Conservation (phyloP, 2,888 invertebrate species). For the Oscheius sp. region DNA sequence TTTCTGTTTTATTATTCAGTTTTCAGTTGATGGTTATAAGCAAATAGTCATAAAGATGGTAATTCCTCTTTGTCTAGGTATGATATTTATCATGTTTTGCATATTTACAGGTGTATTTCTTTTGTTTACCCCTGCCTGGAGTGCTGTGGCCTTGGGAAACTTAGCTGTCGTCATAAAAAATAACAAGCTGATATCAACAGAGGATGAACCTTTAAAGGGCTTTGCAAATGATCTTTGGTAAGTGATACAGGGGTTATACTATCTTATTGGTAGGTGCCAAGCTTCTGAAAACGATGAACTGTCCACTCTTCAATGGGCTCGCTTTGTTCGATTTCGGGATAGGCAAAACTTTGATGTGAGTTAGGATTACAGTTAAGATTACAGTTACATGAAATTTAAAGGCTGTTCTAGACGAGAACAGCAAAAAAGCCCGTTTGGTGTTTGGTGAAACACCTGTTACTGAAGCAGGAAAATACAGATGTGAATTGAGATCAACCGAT, state of each 20-base stretch:
- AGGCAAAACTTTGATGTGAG: slow-evolving; percentile 32
- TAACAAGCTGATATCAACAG: slow-evolving; percentile 21
- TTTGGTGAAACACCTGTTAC: slow-evolving; percentile 46
- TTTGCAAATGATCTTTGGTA: slow-evolving; percentile 18
- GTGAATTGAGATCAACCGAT: slow-evolving; percentile 51
- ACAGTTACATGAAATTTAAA: background rate
- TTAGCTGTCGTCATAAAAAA: slow-evolving; percentile 25
- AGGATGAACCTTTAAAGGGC: slow-evolving; percentile 7
- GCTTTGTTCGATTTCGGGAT: slow-evolving; percentile 42
- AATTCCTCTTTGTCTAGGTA: slow-evolving; percentile 9
- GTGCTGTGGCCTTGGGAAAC: slow-evolving; percentile 22
- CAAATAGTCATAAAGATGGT: background rate
- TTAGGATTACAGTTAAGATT: background rate
- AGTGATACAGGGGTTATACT: background rate
- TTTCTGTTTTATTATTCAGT: background rate
- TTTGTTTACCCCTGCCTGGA: background rate
- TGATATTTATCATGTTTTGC: background rate
- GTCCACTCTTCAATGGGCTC: slow-evolving; percentile 30
- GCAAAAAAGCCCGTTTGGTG: slow-evolving; percentile 49
- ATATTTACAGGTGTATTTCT: slow-evolving; percentile 4
- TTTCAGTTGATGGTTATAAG: slow-evolving; percentile 18
- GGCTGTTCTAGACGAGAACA: slow-evolving; percentile 39
- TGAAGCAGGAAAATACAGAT: slow-evolving; percentile 57
- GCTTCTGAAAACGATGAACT: slow-evolving; percentile 37
- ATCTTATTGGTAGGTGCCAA: slow-evolving; percentile 56